These are phyloP conservation scores for Canis aureus DNA, from an alignment of 2,113 vertebrate genomes.

Conservation along the genomic window DNA sequence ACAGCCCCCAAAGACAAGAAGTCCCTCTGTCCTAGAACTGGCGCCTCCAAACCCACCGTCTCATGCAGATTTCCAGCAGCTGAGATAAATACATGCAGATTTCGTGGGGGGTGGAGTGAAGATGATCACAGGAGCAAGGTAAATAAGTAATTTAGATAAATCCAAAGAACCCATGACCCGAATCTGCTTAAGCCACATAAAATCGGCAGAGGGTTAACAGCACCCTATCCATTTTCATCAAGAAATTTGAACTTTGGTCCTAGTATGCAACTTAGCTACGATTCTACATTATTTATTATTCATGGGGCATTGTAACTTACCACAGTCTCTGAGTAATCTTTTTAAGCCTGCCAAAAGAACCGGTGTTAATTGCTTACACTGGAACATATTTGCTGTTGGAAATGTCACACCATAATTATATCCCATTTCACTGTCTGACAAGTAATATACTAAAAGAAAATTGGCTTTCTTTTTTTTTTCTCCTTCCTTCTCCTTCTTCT, in stretches of 20 bases:
- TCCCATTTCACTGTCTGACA: conserved; percentile 84
- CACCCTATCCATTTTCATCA: conserved; percentile 53
- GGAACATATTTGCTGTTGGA: conserved; percentile 86
- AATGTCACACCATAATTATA: conserved; percentile 88
- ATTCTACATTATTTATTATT: conserved; percentile 77
- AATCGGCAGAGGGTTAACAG: conserved; percentile 55
- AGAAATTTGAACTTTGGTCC: conserved; percentile 62
- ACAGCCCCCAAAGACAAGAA: not conserved
- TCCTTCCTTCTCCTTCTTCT: not conserved
- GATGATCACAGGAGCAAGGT: conserved; percentile 27
- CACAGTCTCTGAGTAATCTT: conserved; percentile 82
- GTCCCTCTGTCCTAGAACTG: not conserved
- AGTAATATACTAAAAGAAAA: conserved; percentile 83
- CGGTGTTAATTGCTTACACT: conserved; percentile 86
- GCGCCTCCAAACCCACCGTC: not conserved
- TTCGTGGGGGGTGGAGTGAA: not conserved
- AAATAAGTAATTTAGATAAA: conserved; percentile 64
- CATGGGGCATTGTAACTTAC: conserved; percentile 77
- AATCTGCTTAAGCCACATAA: not conserved
- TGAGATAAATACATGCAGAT: not conserved
- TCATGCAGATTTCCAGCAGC: not conserved
- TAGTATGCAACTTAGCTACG: conserved; percentile 51
- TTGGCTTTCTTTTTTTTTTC: conserved; percentile 72
- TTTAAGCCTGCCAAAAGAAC: conserved; percentile 85
- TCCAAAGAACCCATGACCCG: not conserved